Evolutionary conservation across 2,797 vertebrate genomes (phyloP), one percentile per base, ranked within the genome.

Genomic region (Sebastolobus alascanus): DNA sequence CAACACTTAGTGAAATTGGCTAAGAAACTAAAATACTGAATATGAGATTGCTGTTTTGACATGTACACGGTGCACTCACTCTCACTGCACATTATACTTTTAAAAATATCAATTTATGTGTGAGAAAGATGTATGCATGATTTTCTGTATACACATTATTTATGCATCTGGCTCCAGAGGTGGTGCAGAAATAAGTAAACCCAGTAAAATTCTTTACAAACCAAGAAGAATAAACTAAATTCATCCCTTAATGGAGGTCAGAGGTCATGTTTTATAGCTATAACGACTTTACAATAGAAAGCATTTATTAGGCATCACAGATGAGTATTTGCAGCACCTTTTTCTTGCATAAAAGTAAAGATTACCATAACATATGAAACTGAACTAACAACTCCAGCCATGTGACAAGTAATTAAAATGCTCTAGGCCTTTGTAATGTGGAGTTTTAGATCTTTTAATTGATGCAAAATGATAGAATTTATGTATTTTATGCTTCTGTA

Each of bases 401-500:
- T 76, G 50, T 59, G 65, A 25, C 11, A 25, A 13, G n/a, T 43
- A 74, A 75, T 70, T 54, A 27, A 61, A 73, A 67, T 6, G 1
- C 40, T 11, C 18, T 4, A 6, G 3, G 8, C 37, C 31, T 77
- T 38, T 72, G 14, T 59, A 33, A 74, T n/a, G 31, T 20, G 31
- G 22, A 25, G 22, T 56, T 67, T 68, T 35, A 58, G n/a, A 54
- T 78, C n/a, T 63, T 54, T 75, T 27, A 46, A 13, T 37, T 68
- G 38, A 83, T 79, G 68, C 43, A 59, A 38, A 80, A 65, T 72
- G 38, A 76, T 78, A 68, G 63, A 22, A 71, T 73, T 35, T 54
- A 20, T 67, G 43, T 69, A 70, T 84, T 68, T 54, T 18, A 25
- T 83, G 75, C 66, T 31, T 68, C 33, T 38, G 38, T 81, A 88